Conservation (phyloP, 2,888 invertebrate species). For the Megaustenia siamemsis region DNA sequence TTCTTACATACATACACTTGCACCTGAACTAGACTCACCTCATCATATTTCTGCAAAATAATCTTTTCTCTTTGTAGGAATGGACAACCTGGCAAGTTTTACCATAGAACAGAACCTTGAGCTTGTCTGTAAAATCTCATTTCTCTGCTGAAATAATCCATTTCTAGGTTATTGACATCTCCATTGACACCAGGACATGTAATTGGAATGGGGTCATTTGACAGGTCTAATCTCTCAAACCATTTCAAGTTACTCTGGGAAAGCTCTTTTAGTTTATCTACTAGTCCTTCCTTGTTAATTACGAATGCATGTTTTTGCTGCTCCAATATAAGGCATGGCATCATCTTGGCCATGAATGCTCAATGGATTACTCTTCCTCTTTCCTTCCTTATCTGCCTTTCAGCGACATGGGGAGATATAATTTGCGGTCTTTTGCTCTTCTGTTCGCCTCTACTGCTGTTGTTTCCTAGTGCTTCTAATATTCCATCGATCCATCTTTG, state of each 20-base stretch:
- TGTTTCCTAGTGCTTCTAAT: too few species aligned
- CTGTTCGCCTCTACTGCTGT: too few species aligned
- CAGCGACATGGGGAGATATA: too few species aligned
- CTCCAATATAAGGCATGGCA: too few species aligned
- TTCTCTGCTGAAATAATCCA: conserved; percentile 93
- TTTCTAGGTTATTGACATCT: conserved; percentile 63
- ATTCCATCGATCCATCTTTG: too few species aligned
- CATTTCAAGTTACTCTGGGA: conserved; percentile 87
- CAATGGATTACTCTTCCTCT: too few species aligned
- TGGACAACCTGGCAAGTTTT: conserved; percentile 86
- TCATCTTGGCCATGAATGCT: too few species aligned
- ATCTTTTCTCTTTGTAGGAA: conserved; percentile 92
- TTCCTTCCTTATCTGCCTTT: too few species aligned
- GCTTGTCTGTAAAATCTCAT: conserved; percentile 85
- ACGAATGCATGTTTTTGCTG: too few species aligned
- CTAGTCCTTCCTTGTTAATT: conserved; percentile 82
- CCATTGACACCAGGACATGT: conserved; percentile 60
- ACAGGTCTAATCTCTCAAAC: conserved; percentile 91
- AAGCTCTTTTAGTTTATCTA: conserved; percentile 87
- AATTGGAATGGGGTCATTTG: conserved; percentile 86
- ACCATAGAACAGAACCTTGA: conserved; percentile 90
- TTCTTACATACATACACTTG: too few species aligned
- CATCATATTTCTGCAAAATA: conserved; percentile 99
- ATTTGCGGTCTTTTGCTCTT: too few species aligned
- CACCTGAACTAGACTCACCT: too few species aligned